A percentile compares a stretch with the other conserved stretches of the same genome.
Evolutionary conservation across 2,113 vertebrate genomes (phyloP).

Genomic region (Eupsittula cactorum): DNA sequence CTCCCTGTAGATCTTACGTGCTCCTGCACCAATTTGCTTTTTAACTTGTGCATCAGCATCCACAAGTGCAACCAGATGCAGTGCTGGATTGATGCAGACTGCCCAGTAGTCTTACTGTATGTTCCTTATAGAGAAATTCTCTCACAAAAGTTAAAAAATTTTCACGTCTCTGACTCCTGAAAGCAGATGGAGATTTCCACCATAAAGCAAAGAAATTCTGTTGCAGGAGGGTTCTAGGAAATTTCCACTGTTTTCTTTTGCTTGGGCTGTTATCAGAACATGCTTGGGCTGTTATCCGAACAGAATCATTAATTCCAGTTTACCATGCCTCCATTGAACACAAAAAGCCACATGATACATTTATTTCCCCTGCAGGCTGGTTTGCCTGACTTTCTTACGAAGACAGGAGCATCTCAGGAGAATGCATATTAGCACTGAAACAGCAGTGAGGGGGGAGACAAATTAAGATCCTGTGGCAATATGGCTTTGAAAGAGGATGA

Average conservation of each 20-base stretch:
- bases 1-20: neutral
- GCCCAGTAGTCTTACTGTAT: neutral
- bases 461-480: neutral
- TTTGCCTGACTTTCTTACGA: constrained; percentile 1
- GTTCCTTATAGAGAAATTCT: neutral
- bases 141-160: neutral
- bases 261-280: neutral
- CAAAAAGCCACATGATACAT: neutral
- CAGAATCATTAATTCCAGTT: constrained; percentile 24
- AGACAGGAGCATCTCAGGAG: neutral
- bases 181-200: neutral
- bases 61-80: neutral
- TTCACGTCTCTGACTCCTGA: neutral
- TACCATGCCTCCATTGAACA: neutral
- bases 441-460: neutral
- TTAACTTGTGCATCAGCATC: neutral
- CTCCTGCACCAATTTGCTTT: neutral
- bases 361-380: constrained; percentile 34
- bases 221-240: neutral
- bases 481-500: neutral
- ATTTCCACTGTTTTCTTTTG: constrained; percentile 9
- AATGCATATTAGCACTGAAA: neutral
- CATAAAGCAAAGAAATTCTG: neutral
- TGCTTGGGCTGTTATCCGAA: neutral
- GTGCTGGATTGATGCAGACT: neutral